A percentile compares a stretch with the other conserved stretches of the same genome.
Evolutionary conservation across 2,113 vertebrate species (phyloP).

Genomic region (Thoracochromis brauschi): DNA sequence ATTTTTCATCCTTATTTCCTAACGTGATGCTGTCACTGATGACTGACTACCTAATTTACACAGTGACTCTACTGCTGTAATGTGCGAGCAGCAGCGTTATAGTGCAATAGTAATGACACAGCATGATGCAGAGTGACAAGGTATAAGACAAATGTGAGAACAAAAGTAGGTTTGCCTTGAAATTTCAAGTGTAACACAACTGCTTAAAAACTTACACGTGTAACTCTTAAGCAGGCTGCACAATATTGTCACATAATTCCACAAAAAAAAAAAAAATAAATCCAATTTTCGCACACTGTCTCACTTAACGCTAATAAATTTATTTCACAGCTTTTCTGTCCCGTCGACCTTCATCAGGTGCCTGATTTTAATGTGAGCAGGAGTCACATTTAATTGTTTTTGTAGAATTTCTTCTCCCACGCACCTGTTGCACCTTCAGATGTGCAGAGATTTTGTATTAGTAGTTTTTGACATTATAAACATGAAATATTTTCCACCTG

Average conservation of each 20-base stretch:
- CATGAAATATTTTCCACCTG: not conserved
- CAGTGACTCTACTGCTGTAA: not conserved
- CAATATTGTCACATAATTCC: not conserved
- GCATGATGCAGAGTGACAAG: not conserved
- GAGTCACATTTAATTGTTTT: not conserved
- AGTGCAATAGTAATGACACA: not conserved
- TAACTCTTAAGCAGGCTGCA: not conserved
- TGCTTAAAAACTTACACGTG: rapidly evolving
- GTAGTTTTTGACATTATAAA: not conserved
- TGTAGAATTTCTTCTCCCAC: not conserved
- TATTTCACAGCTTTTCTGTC: not conserved
- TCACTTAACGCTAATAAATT: not conserved
- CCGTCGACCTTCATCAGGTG: rapidly evolving
- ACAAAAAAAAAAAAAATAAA: too few relatives aligned
- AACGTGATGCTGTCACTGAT: not conserved
- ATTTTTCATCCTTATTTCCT: not conserved
- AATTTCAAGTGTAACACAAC: not conserved
- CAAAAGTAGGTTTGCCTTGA: not conserved
- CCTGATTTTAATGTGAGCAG: not conserved
- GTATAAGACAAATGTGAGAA: not conserved
- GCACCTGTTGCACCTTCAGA: not conserved
- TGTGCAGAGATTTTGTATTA: not conserved
- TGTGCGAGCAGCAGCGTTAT: not conserved
- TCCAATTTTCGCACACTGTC: rapidly evolving
- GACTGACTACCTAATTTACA: not conserved